A percentile compares a stretch with the other conserved stretches of the same genome.
These are phyloP conservation scores for Catocala fraxini DNA, from an alignment of 2,888 invertebrate species.

Conservation along the genomic window DNA sequence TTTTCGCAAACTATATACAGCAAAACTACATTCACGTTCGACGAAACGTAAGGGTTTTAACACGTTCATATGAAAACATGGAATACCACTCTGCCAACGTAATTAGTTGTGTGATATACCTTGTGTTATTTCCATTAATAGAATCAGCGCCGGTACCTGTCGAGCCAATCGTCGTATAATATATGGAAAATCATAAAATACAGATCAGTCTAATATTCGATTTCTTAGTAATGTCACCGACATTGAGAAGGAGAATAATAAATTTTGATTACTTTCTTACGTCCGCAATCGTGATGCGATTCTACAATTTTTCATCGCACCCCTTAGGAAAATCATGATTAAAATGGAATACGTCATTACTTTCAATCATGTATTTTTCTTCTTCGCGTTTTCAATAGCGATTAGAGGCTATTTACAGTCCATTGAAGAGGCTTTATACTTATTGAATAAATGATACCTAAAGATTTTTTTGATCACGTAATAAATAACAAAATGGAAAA, in stretches of 20 bases:
- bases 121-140: constrained; percentile 9
- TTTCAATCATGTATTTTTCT: constrained; percentile 55
- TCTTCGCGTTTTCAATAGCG: constrained; percentile 46
- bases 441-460: constrained; percentile 43
- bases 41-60: too few species aligned
- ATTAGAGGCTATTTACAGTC: constrained; percentile 47
- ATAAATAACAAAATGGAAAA: constrained; percentile 22
- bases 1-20: too few species aligned
- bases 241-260: constrained; percentile 81
- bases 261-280: constrained; percentile 85
- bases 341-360: constrained; percentile 75
- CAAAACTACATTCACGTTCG: too few species aligned
- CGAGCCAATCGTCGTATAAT: not conserved
- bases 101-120: constrained; percentile 23
- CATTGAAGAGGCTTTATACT: constrained; percentile 38
- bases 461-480: constrained; percentile 28
- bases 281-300: constrained; percentile 83
- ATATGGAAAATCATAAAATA: constrained; percentile 37
- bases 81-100: constrained; percentile 22
- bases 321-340: constrained; percentile 74
- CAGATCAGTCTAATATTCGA: constrained; percentile 65
- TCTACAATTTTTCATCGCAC: constrained; percentile 76
- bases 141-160: too few species aligned
- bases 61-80: constrained; percentile 19
- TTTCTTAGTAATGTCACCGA: constrained; percentile 71